phyloP scores from a whole-genome alignment of 2,113 vertebrate genomes.

The Sisor rabdophorus region DNA sequence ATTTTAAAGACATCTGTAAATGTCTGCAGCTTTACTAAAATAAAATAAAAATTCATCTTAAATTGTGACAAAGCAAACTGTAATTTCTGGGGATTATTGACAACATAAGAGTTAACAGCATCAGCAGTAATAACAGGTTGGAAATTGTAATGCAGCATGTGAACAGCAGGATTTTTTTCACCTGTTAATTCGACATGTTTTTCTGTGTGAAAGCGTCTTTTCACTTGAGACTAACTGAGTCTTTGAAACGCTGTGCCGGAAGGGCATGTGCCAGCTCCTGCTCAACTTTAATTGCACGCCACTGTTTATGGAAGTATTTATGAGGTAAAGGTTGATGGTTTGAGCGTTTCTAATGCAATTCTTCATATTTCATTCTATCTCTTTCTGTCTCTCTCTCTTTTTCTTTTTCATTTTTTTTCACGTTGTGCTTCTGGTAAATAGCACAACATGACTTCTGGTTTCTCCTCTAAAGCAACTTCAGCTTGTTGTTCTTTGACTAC shows the following conservation, averaged over 20 bases:
- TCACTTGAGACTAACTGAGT: neutral
- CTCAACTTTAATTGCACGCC: neutral
- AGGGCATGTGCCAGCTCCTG: constrained; percentile 6
- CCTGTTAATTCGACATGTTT: neutral
- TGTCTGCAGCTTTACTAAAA: neutral
- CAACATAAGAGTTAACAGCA: neutral
- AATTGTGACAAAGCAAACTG: constrained; percentile 1
- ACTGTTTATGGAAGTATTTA: neutral
- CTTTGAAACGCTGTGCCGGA: neutral
- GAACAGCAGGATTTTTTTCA: neutral
- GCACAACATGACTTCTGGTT: no score
- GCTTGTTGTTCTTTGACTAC: constrained; percentile 19
- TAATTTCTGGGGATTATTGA: neutral
- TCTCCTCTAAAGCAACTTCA: neutral
- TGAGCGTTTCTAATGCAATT: neutral
- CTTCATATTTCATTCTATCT: neutral
- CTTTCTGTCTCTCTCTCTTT: neutral
- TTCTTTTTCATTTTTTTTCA: neutral
- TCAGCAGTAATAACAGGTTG: neutral
- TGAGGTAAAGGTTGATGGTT: constrained; percentile 7
- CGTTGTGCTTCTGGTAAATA: neutral
- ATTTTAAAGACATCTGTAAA: neutral
- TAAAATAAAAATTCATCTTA: neutral
- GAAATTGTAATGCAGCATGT: neutral
- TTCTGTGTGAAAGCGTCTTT: neutral